A percentile compares a stretch with the other conserved stretches of the same genome.
These are phyloP conservation scores for Tangara arthus DNA, from an alignment of 2,797 vertebrate genomes.

Conservation along the genomic window DNA sequence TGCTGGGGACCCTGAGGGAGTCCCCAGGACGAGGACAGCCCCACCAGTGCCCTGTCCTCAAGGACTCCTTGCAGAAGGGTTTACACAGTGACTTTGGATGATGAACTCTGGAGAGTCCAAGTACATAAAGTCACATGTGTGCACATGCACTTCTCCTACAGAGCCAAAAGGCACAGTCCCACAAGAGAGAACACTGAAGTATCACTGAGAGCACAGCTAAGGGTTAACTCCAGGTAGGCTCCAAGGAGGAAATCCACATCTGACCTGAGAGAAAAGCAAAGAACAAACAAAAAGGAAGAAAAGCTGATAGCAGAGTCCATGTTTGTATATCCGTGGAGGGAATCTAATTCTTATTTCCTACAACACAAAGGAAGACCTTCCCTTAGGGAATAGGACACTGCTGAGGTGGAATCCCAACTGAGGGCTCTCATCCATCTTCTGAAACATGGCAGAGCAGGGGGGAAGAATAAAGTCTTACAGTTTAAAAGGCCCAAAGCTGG, in stretches of 20 bases:
- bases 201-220: rapidly evolving
- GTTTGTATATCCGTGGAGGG: rapidly evolving
- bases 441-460: not conserved
- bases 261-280: not conserved
- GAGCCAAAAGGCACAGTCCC: not conserved
- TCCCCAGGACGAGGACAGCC: not conserved
- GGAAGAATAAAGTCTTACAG: rapidly evolving
- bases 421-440: not conserved
- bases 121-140: rapidly evolving
- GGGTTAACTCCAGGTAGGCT: not conserved
- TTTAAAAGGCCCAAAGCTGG: not conserved
- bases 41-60: rapidly evolving
- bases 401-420: rapidly evolving
- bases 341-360: not conserved
- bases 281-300: not conserved
- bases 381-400: not conserved
- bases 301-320: not conserved
- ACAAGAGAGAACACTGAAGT: rapidly evolving
- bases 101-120: not conserved
- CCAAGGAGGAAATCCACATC: not conserved
- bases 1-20: rapidly evolving
- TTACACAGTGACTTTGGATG: not conserved
- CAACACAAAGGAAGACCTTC: not conserved
- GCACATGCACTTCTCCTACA: not conserved
- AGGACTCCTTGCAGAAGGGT: not conserved